phyloP scores from a whole-genome alignment of 2,797 vertebrate species.

The Sebastes matsubarae region DNA sequence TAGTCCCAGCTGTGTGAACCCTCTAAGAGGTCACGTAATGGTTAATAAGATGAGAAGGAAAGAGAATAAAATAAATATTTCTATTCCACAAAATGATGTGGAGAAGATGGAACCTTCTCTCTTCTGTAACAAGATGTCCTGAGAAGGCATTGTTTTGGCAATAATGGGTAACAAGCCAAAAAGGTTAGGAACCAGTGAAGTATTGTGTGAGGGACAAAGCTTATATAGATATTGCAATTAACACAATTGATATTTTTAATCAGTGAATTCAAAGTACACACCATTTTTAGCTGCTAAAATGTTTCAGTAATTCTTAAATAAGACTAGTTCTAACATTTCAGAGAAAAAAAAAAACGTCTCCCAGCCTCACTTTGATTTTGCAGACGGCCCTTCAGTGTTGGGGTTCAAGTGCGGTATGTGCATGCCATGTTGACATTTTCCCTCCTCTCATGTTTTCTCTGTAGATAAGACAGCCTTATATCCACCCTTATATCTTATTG shows the following conservation, averaged over 20 bases:
- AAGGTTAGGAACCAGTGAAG: not conserved
- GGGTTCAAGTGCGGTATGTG: conserved; percentile 14
- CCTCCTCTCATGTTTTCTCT: conserved; percentile 42
- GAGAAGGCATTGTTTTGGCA: not conserved
- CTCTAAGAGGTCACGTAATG: not conserved
- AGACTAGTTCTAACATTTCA: not conserved
- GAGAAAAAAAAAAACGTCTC: not conserved
- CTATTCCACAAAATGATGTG: rapidly evolving
- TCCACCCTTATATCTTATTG: conserved; percentile 39
- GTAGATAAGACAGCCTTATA: conserved; percentile 39
- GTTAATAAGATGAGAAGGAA: not conserved
- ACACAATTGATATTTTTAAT: not conserved
- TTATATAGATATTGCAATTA: not conserved
- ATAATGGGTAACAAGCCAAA: not conserved
- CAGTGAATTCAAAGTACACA: not conserved
- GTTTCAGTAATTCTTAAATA: not conserved
- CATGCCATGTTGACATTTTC: conserved; percentile 32
- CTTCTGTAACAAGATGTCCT: not conserved
- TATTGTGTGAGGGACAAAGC: not conserved
- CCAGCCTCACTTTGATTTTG: not conserved
- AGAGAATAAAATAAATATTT: not conserved
- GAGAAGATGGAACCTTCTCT: not conserved
- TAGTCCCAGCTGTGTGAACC: not conserved
- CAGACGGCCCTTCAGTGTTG: not conserved
- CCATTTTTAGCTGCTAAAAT: not conserved